Percentiles rank a stretch among this genome's conserved stretches.
Conservation (phyloP, 2,797 vertebrate genomes). For the Peromyscus attwateri region DNA sequence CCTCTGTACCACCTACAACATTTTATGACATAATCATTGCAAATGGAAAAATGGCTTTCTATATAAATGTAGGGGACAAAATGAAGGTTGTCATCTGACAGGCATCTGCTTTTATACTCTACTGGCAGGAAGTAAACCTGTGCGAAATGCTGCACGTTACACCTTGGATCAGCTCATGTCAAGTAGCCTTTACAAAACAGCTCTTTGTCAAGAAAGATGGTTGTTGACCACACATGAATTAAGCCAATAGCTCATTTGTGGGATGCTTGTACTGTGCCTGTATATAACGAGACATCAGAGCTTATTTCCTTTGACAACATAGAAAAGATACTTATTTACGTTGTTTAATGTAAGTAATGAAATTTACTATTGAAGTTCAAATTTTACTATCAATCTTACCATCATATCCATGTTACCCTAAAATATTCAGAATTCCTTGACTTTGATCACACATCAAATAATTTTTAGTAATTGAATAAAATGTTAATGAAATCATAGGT, state of each 20-base stretch:
- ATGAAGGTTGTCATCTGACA: constrained; percentile 74
- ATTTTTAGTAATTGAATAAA: constrained; percentile 87
- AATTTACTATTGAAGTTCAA: constrained; percentile 54
- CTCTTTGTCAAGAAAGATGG: constrained; percentile 83
- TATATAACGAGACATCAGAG: constrained; percentile 83
- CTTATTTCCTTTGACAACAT: constrained; percentile 76
- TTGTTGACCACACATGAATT: constrained; percentile 77
- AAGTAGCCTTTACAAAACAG: constrained; percentile 74
- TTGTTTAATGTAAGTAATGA: constrained; percentile 69
- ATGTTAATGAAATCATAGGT: constrained; percentile 84
- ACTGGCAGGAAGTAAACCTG: constrained; percentile 74
- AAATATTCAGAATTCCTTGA: constrained; percentile 83
- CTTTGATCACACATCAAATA: constrained; percentile 90
- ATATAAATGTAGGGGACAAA: background rate
- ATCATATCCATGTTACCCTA: constrained; percentile 82
- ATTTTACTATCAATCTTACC: constrained; percentile 72
- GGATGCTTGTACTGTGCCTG: constrained; percentile 66
- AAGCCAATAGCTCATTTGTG: constrained; percentile 80
- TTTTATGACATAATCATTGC: background rate
- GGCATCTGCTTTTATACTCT: constrained; percentile 39
- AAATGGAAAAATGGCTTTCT: background rate
- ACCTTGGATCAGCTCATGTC: constrained; percentile 67
- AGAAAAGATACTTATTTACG: constrained; percentile 76
- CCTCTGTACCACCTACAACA: background rate
- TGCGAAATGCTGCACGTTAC: constrained; percentile 58